Percentiles rank a stretch among this genome's conserved stretches.
phyloP scores from a whole-genome alignment of 2,888 invertebrate species.

The Meloe dianella region DNA sequence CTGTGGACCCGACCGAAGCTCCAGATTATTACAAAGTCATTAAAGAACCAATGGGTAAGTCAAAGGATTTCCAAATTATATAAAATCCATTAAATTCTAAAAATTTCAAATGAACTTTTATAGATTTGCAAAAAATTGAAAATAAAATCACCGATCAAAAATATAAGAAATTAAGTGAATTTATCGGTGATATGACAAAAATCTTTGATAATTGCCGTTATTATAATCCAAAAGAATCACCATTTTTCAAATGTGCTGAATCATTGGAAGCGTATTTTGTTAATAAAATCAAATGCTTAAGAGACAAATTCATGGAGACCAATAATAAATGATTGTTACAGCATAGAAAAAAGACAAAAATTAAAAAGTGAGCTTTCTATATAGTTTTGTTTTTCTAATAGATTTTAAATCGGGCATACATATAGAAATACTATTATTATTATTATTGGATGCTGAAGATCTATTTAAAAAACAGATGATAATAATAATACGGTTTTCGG shows the following conservation, averaged over 20 bases:
- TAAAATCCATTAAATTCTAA: too few species aligned
- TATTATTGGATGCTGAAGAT: background rate
- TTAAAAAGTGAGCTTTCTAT: constrained; percentile 27
- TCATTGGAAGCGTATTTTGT: constrained; percentile 94
- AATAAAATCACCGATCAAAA: constrained; percentile 80
- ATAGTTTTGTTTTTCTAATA: background rate
- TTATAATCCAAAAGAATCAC: constrained; percentile 94
- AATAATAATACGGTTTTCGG: constrained; percentile 36
- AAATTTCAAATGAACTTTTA: constrained; percentile 46
- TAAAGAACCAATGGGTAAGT: constrained; percentile 94
- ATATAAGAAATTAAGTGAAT: constrained; percentile 90
- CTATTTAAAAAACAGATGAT: background rate
- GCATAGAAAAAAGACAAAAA: constrained; percentile 18
- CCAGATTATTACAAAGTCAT: constrained; percentile 97
- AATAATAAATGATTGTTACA: constrained; percentile 44
- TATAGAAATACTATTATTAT: background rate
- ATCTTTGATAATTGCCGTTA: constrained; percentile 99
- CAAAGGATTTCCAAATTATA: too few species aligned
- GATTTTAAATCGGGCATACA: constrained; percentile 9
- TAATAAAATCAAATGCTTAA: constrained; percentile 87
- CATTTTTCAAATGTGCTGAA: constrained; percentile 96
- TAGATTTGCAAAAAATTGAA: constrained; percentile 94
- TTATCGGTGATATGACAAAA: constrained; percentile 97
- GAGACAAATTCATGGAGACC: constrained; percentile 79
- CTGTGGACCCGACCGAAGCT: constrained; percentile 94